Base-by-base conservation (phyloP, 2,888 invertebrate genomes). In the Macrosiphum euphorbiae region DNA sequence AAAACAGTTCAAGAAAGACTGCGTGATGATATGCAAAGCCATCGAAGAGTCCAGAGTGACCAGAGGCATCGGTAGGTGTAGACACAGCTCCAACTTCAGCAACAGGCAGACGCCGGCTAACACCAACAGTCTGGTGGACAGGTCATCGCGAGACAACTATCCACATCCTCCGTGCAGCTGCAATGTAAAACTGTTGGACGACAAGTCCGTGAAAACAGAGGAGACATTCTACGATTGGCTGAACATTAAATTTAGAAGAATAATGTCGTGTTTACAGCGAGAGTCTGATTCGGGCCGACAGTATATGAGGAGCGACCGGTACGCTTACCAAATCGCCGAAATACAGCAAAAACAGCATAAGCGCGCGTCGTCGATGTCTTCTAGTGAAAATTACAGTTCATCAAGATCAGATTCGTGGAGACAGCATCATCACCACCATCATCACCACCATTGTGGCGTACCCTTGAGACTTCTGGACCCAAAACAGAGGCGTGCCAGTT, bases 1-100 rank as follows among this genome's bases (percentile, higher is more conserved):
- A 16, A 99, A 99, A 96, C 99, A 99, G 96, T 99, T 99, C 96
- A 99, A 99, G 96, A 98, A 99, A 96, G 99, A 99, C 96, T 99
- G 99, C 96, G 98, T 99, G 7, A 97, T 98, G 96, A 98, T 99
- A 94, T 99, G 99, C 96, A 99, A 99, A 96, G 98, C 99, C 44
- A 98, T 99, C 95, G 99, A 99, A 96, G 99, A 99, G 96, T 98
- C 98, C 78, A 96, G 98, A 90, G 98, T 99, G 26, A 98, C 98
- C 8, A 96, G 98, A 94, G 98, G 98, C 94, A 98, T 98, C 95
- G 98, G 98, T 28, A 97, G 98, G 95, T 98, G 98, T 95, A 96
- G 98, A 35, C 98, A 98, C 96, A 98, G 98, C 95, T 98, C 98
- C 95, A 98, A 98, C 96, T 98, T 98, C 96, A 98, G 98, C 96